These are phyloP conservation scores for Valencia hispanica DNA, from an alignment of 2,797 vertebrate species.

Conservation along the genomic window DNA sequence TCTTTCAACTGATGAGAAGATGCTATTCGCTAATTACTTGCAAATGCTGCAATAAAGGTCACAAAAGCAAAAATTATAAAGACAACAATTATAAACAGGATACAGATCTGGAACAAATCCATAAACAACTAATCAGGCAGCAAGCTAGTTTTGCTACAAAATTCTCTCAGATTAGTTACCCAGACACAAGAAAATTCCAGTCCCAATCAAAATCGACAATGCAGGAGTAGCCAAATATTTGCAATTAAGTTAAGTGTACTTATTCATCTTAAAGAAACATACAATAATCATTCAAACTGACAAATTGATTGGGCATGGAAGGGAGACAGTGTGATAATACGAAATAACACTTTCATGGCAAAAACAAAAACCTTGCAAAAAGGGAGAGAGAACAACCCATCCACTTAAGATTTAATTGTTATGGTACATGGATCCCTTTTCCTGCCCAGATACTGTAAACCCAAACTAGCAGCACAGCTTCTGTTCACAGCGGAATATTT, in stretches of 20 bases:
- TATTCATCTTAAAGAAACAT: not conserved
- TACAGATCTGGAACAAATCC: not conserved
- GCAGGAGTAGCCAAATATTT: not conserved
- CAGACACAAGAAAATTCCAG: not conserved
- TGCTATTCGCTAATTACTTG: not conserved
- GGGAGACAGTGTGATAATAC: not conserved
- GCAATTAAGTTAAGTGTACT: too few species aligned
- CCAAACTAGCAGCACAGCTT: conserved; percentile 6
- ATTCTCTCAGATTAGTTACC: not conserved
- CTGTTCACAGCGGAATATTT: not conserved
- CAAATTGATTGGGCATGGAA: not conserved
- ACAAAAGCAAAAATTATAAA: not conserved
- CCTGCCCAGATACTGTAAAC: not conserved
- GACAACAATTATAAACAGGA: not conserved
- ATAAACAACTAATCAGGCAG: not conserved
- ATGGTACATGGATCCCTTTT: not conserved
- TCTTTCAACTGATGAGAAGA: not conserved
- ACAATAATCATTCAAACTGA: not conserved
- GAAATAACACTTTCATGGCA: not conserved
- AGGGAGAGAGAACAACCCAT: not conserved
- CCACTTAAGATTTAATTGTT: not conserved
- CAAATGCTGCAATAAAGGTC: not conserved
- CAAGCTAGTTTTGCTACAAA: not conserved
- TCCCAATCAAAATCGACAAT: not conserved
- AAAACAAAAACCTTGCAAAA: not conserved